Conservation (phyloP, 2,797 vertebrate species). For the Rhyacichthys aspro region DNA sequence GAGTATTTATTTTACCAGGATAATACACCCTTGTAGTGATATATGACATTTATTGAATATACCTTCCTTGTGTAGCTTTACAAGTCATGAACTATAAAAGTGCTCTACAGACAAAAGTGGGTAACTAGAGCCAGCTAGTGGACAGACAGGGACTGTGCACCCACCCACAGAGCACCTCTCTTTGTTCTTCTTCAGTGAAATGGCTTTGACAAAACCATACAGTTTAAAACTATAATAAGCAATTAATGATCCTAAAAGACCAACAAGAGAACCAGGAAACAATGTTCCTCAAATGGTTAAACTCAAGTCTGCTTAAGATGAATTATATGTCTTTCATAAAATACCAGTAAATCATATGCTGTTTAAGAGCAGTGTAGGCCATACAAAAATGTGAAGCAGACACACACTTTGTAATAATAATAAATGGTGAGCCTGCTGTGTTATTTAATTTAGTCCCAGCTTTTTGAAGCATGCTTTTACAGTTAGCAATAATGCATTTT, state of each 20-base stretch:
- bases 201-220: constrained; percentile 11
- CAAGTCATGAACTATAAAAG: no score
- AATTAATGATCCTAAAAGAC: not conserved
- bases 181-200: constrained; percentile 60
- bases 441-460: no score
- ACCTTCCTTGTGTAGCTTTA: no score
- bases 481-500: no score
- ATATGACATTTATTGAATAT: no score
- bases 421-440: no score
- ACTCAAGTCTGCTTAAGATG: not conserved
- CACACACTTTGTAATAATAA: no score
- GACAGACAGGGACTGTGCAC: constrained; percentile 36
- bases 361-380: not conserved
- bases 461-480: no score
- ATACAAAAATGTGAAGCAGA: not conserved
- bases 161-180: constrained; percentile 25
- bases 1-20: no score
- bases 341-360: not conserved
- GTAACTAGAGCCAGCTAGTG: constrained; percentile 71
- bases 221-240: not conserved
- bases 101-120: not conserved
- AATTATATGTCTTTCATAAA: not conserved
- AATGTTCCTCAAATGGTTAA: not conserved
- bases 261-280: not conserved
- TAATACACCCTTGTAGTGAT: no score